Evolutionary conservation across 92 coral and sea anemone species (phyloP).

Genomic region (Parazoanthus darwini): DNA sequence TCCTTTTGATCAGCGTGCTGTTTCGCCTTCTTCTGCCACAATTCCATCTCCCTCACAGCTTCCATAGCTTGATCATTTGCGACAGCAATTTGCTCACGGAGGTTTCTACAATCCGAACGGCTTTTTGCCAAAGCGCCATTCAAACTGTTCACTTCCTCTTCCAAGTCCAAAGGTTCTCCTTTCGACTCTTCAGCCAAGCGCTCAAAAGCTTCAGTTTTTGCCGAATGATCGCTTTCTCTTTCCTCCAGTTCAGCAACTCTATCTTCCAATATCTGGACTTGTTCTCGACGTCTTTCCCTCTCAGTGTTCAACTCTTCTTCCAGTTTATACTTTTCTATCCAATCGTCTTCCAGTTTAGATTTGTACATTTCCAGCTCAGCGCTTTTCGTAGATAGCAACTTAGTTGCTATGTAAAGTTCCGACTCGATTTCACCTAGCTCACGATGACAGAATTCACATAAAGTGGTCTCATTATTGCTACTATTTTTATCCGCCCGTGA

Average conservation of each 20-base stretch:
- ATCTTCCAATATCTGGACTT: slow-evolving; percentile 44
- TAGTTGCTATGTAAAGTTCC: slow-evolving; percentile 51
- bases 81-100: slow-evolving; percentile 49
- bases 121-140: slow-evolving; percentile 51
- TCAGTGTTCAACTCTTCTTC: slow-evolving; percentile 63
- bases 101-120: slow-evolving; percentile 51
- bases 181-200: slow-evolving; percentile 33
- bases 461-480: background rate
- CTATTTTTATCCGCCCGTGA: background rate
- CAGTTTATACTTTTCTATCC: slow-evolving; percentile 61
- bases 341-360: slow-evolving; percentile 60
- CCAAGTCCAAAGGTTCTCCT: slow-evolving; percentile 48
- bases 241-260: slow-evolving; percentile 21
- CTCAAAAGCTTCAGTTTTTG: slow-evolving; percentile 50
- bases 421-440: slow-evolving; percentile 52
- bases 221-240: background rate
- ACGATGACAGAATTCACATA: slow-evolving; percentile 12
- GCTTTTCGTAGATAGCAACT: slow-evolving; percentile 55
- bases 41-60: slow-evolving; percentile 58
- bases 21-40: slow-evolving; percentile 74
- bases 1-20: slow-evolving; percentile 61
- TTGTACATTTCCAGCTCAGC: slow-evolving; percentile 60
- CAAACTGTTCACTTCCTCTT: slow-evolving; percentile 55
- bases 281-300: slow-evolving; percentile 46
- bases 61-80: slow-evolving; percentile 65